Evolutionary conservation across 2,113 vertebrate species (phyloP), one percentile per base, ranked within the genome.

Genomic region (Parus major): DNA sequence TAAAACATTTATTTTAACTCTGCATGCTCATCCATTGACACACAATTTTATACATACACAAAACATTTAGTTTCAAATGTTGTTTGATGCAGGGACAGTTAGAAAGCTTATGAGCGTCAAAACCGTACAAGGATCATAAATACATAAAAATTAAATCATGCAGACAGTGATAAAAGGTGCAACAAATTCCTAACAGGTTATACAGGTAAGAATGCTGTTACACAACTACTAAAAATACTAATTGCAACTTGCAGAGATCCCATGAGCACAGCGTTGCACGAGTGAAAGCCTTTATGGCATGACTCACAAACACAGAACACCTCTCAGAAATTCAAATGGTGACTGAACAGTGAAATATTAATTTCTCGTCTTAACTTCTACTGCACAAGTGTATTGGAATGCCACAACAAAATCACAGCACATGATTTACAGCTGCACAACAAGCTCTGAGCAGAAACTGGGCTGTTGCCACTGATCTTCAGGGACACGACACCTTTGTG

Each of bases 401-500:
- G 24, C 47, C 21, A 47, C 73, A 60, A 24, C n/a, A 33, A 44
- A 70, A n/a, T 4, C 49, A 79, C 9, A 79, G 56, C 17, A 61
- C 2, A 6, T 21, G 15, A 88, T 76, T 71, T 44, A 60, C 10
- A 47, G 49, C 59, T 63, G 33, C 3, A 1, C 33, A 47, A 57
- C 41, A 76, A 64, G 11, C 35, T 93, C 44, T 59, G 25, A 42
- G 36, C 24, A 90, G 64, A 47, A 84, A 56, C 28, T 14, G 7
- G 10, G 24, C 47, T 12, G 4, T 29, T 63, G 39, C 6, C 33
- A 70, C 29, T 12, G 41, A 64, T 70, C 25, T 56, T 55, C n/a
- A 68, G 44, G 63, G 53, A 59, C 41, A 36, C 0, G 0, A 35
- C 15, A 42, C 11, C 18, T 59, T 24, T 19, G n/a, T 7, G 11